Evolutionary conservation across 2,888 invertebrate genomes (phyloP), one percentile per base, ranked within the genome.

Genomic region (Spialia ferax): DNA sequence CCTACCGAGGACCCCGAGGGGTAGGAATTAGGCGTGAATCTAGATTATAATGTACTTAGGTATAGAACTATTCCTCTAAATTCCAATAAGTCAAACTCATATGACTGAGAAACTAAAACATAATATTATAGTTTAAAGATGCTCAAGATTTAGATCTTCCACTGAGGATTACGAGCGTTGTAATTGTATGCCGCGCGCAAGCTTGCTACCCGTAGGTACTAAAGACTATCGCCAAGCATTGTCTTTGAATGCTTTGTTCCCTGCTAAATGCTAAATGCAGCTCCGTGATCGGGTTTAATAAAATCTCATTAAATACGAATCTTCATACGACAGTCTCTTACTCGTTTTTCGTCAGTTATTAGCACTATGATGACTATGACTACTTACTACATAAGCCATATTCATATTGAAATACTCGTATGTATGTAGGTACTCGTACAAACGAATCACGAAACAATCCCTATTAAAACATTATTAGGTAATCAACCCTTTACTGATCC

Each of bases 201-300:
- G 45, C 63, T 15, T 8, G 45, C 63, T 22, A 13, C 29, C 45
- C 18, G 32, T 18, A 48, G 6, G 1, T 1, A n/a, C n/a, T 3
- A 38, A 5, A 1, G 4, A 1, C 11, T 38, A 38, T 4, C 18
- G 45, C 45, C 8, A 3, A 18, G 45, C 56, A 50, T 38, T 50
- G 64, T 22, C 20, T 64, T 64, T 50, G 57, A 64, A 50, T 48
- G 57, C 50, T 59, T 65, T 65, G 57, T 57, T 59, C 48, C 15
- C 35, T 52, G 57, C 2, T 42, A 59, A 55, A 55, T 56, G 22
- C 56, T 42, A 59, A 55, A 55, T 56, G 22, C 56, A 56, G 42
- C 29, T n/a, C 13, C 29, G 15, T 35, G 35, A 57, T 65, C n/a
- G 18, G 35, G 50, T 38, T 64, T 57, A 65, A 57, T 65, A 59